Evolutionary conservation across 2,113 vertebrate species (phyloP), one percentile per base, ranked within the genome.

Genomic region (Campylomormyrus tamandua): DNA sequence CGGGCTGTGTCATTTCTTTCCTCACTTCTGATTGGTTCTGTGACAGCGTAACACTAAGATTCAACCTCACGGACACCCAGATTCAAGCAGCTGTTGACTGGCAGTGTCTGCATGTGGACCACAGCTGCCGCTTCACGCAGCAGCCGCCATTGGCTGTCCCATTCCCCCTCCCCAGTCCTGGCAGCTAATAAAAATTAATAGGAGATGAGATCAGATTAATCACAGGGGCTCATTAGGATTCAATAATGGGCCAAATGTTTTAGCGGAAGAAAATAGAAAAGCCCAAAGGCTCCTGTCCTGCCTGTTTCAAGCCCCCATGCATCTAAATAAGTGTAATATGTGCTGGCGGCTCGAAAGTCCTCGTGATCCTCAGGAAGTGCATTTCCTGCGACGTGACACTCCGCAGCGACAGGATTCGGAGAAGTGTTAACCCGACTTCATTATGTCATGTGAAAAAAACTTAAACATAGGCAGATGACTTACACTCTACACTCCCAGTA

Each of bases 401-500:
- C 11, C 3, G 31, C 11, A 35, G 66, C 1, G 11, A 15, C 70
- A 35, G 13, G n/a, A 35, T 74, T 35, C 13, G 3, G 58, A 62
- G 56, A 74, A 15, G 11, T 74, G 27, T 39, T 35, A 17, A 35
- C 70, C 31, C 11, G 27, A 74, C 27, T 2, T 74, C 27, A 74
- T 35, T 11, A 74, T 74, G 13, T 31, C 31, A 35, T 31, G 27
- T 7, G 27, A 74, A 74, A 35, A 74, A 74, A 74, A 35, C 10
- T 24, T 31, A 50, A 46, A 42, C 39, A 42, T 27, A 10, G 39
- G 52, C 24, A 39, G 46, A 39, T n/a, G 35, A 66, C 77, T 87
- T 52, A 83, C 80, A 90, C 49, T 11, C 50, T 52, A 83, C 87
- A 90, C 49, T 11, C 50, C 39, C 6, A 87, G 45, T 66, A 87